Percentiles rank a stretch among this genome's conserved stretches.
Conservation (phyloP, 2,888 invertebrate species). For the Sturmia bella region DNA sequence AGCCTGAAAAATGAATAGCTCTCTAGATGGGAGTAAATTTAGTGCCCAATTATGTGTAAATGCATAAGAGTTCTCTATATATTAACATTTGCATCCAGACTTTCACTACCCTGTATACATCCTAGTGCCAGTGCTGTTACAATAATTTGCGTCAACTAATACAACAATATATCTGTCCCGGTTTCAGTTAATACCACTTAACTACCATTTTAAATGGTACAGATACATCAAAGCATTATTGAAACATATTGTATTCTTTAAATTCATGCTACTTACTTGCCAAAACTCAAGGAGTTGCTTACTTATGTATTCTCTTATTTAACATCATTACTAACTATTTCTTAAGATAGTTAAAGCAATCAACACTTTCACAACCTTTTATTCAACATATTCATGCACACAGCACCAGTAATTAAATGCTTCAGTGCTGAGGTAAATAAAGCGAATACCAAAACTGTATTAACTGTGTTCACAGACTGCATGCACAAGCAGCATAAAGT, state of each 20-base stretch:
- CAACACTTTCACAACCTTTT: not conserved
- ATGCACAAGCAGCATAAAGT: not conserved
- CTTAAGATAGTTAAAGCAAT: slow-evolving; percentile 23
- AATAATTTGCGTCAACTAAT: too few species aligned
- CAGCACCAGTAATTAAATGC: not conserved
- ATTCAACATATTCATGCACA: not conserved
- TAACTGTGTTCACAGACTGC: not conserved
- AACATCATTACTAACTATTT: slow-evolving; percentile 27
- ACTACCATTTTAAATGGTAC: too few species aligned
- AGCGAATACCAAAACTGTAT: not conserved
- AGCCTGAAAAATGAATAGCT: too few species aligned
- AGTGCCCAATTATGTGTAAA: too few species aligned
- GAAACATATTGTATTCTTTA: not conserved
- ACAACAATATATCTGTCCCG: too few species aligned
- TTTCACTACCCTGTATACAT: too few species aligned
- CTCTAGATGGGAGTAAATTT: too few species aligned
- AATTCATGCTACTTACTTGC: not conserved
- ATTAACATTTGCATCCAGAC: too few species aligned
- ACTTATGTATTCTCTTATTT: not conserved
- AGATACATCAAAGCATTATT: not conserved
- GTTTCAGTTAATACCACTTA: too few species aligned
- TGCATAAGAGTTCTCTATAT: too few species aligned
- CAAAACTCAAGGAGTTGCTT: not conserved
- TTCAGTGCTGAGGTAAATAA: not conserved
- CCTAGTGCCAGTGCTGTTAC: too few species aligned